These are phyloP conservation scores for Drosophila tanythrix DNA, from an alignment of 2,888 invertebrate species.

Conservation along the genomic window DNA sequence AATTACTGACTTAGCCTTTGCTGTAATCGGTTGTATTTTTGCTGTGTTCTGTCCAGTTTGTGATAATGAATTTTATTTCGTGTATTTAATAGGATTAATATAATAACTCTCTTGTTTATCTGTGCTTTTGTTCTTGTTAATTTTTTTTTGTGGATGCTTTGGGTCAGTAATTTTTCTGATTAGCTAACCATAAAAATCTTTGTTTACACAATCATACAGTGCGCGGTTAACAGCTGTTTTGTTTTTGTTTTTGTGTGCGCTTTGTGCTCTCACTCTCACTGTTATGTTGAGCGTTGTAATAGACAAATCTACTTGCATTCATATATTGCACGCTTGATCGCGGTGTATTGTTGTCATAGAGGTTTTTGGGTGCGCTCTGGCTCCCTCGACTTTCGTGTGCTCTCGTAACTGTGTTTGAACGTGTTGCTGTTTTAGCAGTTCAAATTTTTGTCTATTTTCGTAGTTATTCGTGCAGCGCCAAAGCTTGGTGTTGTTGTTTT, in stretches of 20 bases:
- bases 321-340: neutral
- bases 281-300: neutral
- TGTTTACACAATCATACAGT: neutral
- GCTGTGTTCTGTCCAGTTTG: too few relatives aligned
- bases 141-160: neutral
- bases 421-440: too few relatives aligned
- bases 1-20: neutral
- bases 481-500: neutral
- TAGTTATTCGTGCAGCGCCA: neutral
- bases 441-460: neutral
- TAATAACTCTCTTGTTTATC: neutral
- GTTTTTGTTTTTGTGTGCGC: too few relatives aligned
- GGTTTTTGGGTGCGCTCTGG: neutral
- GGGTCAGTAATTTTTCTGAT: neutral
- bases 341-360: neutral
- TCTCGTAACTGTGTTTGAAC: neutral
- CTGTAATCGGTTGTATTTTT: too few relatives aligned
- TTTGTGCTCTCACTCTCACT: too few relatives aligned
- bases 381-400: too few relatives aligned
- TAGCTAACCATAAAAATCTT: neutral
- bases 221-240: too few relatives aligned
- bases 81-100: neutral
- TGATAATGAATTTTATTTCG: too few relatives aligned
- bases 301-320: neutral
- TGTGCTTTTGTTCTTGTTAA: neutral